These are phyloP conservation scores for Zoanthus sansibaricus DNA, from an alignment of 92 coral and sea anemone species.

Conservation along the genomic window DNA sequence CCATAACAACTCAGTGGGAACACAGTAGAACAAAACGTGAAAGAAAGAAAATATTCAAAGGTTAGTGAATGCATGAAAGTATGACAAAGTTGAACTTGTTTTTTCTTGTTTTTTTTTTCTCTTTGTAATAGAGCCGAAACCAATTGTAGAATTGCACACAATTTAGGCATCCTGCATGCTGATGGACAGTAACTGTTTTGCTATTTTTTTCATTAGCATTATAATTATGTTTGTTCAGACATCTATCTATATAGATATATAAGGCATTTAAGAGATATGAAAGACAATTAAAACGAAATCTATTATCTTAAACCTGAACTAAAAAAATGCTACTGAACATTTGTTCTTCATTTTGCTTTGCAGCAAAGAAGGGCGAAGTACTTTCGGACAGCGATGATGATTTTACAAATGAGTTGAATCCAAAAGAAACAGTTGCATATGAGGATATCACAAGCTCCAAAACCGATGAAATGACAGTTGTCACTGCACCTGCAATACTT, in stretches of 20 bases:
- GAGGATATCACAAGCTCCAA: not conserved
- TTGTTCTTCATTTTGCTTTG: not conserved
- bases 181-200: no score
- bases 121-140: no score
- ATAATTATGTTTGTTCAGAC: no score
- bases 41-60: constrained; percentile 69
- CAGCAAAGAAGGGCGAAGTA: constrained; percentile 55
- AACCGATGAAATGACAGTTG: constrained; percentile 25
- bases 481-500: constrained; percentile 27
- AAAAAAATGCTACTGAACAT: no score
- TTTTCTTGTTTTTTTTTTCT: no score
- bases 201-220: no score
- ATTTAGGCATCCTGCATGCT: no score
- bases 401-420: constrained; percentile 72
- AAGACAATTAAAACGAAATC: no score
- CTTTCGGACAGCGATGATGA: constrained; percentile 87
- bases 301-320: no score
- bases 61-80: constrained; percentile 29
- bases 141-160: no score
- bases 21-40: constrained; percentile 88
- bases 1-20: constrained; percentile 93
- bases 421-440: constrained; percentile 20
- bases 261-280: no score
- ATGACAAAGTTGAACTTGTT: not conserved
- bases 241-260: no score